Evolutionary conservation across 2,113 vertebrate genomes (phyloP), one percentile per base, ranked within the genome.

Genomic region (Petrocephalus microphthalmus): DNA sequence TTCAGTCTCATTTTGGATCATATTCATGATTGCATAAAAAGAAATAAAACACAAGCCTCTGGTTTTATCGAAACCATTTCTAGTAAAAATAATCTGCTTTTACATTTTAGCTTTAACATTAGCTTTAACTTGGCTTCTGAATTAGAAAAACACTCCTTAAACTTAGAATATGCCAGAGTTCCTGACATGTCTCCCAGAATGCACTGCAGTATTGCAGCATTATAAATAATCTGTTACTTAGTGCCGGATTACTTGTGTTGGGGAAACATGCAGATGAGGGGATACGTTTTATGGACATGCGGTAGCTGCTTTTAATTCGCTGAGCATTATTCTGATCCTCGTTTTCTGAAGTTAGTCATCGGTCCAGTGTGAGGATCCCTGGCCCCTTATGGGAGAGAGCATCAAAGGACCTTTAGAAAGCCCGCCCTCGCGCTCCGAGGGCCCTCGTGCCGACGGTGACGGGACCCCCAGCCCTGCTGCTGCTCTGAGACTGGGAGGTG

Each of bases 401-500:
- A 89, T 78, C 89, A 81, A 90, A 90, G 56, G 89, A 88, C 86
- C 88, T 90, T 89, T 86, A 91, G 87, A 91, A 92, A 91, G 86
- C 90, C 91, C 49, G 37, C 42, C 90, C 85, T 11, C 57, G 54
- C 88, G 78, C 57, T 89, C 88, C 29, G 33, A 74, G 67, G 33
- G 67, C 15, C 33, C 67, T 74, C 33, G 2, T 0, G 20, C 15
- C 2, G 19, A 20, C 22, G 91, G 91, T 89, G n/a, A 3, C 29
- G 71, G 82, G 88, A 90, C 88, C 88, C 86, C 89, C 67, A 20
- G 25, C 45, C 49, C 51, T 20, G 15, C 15, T 37, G 13, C 29
- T 19, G 1, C 56, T 88, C 92, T 93, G 89, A 91, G 88, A 33
- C 29, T 20, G 81, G 64, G 29, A 42, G 67, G 71, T 51, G 51